phyloP scores from a whole-genome alignment of 2,113 vertebrate species.

The Tachycineta bicolor region DNA sequence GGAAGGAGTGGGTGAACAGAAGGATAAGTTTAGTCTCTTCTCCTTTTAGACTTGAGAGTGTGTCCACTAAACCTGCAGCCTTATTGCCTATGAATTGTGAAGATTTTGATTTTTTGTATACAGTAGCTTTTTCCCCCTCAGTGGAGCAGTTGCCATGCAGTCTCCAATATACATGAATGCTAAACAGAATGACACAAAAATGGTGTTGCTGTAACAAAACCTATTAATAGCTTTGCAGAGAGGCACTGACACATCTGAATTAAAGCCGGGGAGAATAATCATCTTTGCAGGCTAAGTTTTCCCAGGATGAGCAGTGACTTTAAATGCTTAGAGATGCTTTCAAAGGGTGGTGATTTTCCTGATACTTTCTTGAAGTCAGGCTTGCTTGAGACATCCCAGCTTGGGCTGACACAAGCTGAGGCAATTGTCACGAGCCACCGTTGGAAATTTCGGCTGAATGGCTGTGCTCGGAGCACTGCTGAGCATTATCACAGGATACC shows the following conservation, averaged over 20 bases:
- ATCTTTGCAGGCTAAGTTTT: neutral
- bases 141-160: neutral
- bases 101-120: neutral
- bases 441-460: neutral
- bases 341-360: neutral
- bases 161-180: neutral
- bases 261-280: conserved; percentile 1
- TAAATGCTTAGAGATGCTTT: neutral
- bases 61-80: neutral
- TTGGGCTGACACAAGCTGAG: neutral
- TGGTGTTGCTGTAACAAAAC: neutral
- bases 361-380: neutral
- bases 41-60: neutral
- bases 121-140: neutral
- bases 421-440: neutral
- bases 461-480: neutral
- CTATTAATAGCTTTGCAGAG: conserved; percentile 53
- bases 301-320: neutral
- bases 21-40: neutral
- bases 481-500: neutral
- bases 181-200: conserved; percentile 28
- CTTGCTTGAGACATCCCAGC: neutral
- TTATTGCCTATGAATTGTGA: neutral
- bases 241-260: conserved; percentile 37
- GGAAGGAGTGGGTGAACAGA: neutral